Conservation (phyloP, 1,140 invertebrate species). For the Drosophila cardini region DNA sequence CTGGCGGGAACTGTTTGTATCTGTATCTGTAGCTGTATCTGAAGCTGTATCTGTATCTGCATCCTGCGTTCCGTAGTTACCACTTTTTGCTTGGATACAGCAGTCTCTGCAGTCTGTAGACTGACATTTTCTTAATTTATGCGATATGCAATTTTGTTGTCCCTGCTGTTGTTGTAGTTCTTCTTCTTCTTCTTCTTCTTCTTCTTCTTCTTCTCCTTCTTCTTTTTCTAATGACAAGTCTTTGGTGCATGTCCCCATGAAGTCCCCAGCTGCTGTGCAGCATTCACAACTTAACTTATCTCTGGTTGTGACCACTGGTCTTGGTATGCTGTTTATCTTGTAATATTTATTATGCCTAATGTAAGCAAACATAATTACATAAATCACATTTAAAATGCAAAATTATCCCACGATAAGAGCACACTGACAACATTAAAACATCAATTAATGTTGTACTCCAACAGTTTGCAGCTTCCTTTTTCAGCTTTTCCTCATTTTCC, state of each 20-base stretch:
- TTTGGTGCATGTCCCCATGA: constrained; percentile 19
- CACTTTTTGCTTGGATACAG: constrained; percentile 27
- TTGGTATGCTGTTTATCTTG: constrained; percentile 42
- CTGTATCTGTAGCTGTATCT: constrained; percentile 24
- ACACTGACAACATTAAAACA: constrained; percentile 20
- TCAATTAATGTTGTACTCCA: constrained; percentile 38
- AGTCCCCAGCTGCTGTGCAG: constrained; percentile 22
- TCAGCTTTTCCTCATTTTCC: not conserved
- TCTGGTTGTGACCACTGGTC: not conserved
- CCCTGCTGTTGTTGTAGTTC: constrained; percentile 19
- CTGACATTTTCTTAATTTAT: constrained; percentile 55
- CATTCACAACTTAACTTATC: constrained; percentile 36
- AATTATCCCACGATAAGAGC: constrained; percentile 49
- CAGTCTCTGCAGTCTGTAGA: constrained; percentile 2
- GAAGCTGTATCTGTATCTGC: constrained; percentile 22
- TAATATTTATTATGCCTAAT: constrained; percentile 49
- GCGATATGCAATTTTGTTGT: constrained; percentile 58
- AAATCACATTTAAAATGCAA: constrained; percentile 54
- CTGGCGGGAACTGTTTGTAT: constrained; percentile 11
- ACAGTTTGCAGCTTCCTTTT: constrained; percentile 14
- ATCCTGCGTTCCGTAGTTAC: constrained; percentile 24
- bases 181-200: too few species aligned
- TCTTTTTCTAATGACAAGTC: constrained; percentile 51
- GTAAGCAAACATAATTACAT: constrained; percentile 52
- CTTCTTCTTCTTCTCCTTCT: too few species aligned